A percentile compares a stretch with the other conserved stretches of the same genome.
These are phyloP conservation scores for Monodelphis domestica DNA, from an alignment of 2,797 vertebrate species.

Conservation along the genomic window DNA sequence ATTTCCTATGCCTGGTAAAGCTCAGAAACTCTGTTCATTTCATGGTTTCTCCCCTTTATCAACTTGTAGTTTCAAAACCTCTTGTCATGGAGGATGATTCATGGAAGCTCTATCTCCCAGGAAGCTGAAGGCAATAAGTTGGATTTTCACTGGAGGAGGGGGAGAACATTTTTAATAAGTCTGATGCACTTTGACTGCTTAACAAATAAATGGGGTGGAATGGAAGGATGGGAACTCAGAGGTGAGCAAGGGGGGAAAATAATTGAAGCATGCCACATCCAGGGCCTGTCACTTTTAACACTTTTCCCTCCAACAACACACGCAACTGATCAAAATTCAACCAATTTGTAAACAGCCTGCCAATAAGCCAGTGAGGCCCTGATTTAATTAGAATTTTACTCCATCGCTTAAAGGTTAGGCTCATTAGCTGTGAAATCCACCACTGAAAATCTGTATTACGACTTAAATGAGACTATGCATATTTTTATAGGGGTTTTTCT, in stretches of 20 bases:
- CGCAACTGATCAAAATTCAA: slow-evolving; percentile 51
- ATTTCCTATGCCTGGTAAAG: slow-evolving; percentile 70
- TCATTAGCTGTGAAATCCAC: slow-evolving; percentile 74
- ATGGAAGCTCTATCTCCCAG: slow-evolving; percentile 72
- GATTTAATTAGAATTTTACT: slow-evolving; percentile 80
- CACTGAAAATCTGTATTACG: slow-evolving; percentile 63
- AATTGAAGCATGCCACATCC: slow-evolving; percentile 73
- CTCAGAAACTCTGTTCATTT: slow-evolving; percentile 74
- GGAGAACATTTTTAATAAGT: slow-evolving; percentile 78
- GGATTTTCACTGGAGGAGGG: slow-evolving; percentile 39
- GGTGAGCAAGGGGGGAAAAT: slow-evolving; percentile 69
- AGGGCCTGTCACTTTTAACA: slow-evolving; percentile 64
- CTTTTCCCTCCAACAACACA: slow-evolving; percentile 76
- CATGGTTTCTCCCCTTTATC: slow-evolving; percentile 69
- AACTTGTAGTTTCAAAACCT: slow-evolving; percentile 79
- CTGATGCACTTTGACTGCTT: slow-evolving; percentile 67
- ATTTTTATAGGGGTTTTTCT: slow-evolving; percentile 18
- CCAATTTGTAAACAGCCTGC: slow-evolving; percentile 74
- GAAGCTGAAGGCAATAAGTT: slow-evolving; percentile 68
- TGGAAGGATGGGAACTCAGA: slow-evolving; percentile 67
- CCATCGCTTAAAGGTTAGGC: slow-evolving; percentile 66
- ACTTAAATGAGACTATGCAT: slow-evolving; percentile 63
- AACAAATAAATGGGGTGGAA: slow-evolving; percentile 76
- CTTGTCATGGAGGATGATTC: slow-evolving; percentile 76
- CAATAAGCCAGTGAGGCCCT: slow-evolving; percentile 67